Base-by-base conservation (phyloP, 2,797 vertebrate genomes). In the Eurystomus glaucurus region DNA sequence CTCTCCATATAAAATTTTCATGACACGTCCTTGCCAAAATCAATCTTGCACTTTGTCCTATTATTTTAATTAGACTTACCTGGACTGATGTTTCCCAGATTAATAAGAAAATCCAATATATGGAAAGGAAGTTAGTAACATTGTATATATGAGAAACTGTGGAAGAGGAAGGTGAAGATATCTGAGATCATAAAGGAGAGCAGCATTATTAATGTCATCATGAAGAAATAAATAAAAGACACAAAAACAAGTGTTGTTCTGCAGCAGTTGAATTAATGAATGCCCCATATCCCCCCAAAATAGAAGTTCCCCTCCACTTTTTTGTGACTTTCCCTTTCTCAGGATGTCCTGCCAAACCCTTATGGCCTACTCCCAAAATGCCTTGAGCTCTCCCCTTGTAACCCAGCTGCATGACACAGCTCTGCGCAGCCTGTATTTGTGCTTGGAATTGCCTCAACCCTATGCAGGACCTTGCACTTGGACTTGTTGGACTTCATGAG, bases 41-140 rank as follows among this genome's bases (percentile, higher is more conserved):
- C 2, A 1, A 39, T 11, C 19, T 76, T 64, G 10, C 12, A 35
- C 6, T 41, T 4, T 26, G 18, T 35, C 26, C 6, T 58, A 15
- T 62, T 69, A 74, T 54, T 80, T 93, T 66, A 77, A 66, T 75
- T 92, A 55, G 10, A 45, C 8, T 72, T 45, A 71, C 35, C 31
- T 74, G 33, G 13, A 80, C 18, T 22, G 14, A 74, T 14, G 5
- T n/a, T 83, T 90, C 81, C 55, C 6, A 28, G 55, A 62, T 51
- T 61, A 80, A 31, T 68, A 69, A 60, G 2, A 50, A 66, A 61
- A 21, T 17, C n/a, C 37, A 85, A 88, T 58, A 41, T 65, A 52
- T 2, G 1, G 5, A 23, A 93, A 64, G 28, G 50, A 69, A 57
- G 20, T 52, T 29, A 29, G 3, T 14, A 39, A 51, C 7, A 48